Base-by-base conservation (phyloP, 2,797 vertebrate genomes). In the Sternarchorhynchus goeldii region DNA sequence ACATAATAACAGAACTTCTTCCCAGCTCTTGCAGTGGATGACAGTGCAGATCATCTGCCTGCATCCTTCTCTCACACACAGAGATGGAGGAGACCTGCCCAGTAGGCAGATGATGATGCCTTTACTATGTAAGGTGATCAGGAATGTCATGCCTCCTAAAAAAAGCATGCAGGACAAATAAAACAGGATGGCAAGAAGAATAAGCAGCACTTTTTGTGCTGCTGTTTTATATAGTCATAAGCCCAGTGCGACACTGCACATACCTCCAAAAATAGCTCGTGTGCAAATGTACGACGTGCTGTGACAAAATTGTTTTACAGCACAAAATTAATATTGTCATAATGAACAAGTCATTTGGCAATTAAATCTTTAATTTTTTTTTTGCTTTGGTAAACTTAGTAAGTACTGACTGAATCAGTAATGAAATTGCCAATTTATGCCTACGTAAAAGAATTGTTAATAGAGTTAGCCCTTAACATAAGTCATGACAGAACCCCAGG, bases 31-130 rank as follows among this genome's bases (percentile, higher is more conserved):
- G 31, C 53, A 17, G 29, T 21, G 55, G 67, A 70, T 55, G 21
- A 56, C 45, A 31, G n/a, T 45, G 50, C 57, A n/a, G n/a, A 72
- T 59, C 59, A 76, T 59, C 68, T 58, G 75, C 67, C 66, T 80
- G 79, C 57, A 53, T 65, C 67, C 66, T 34, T 55, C 34, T 71
- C 32, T 76, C 20, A 55, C 62, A 76, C 59, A 58, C 41, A 60
- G 71, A 59, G 36, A 41, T 57, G 41, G 41, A 45, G 5, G 10
- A 7, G 7, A 8, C 8, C 41, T 45, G 45, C 45, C 10, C 45
- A 50, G 45, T 3, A 50, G 45, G 45, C 45, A 50, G 45, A 14
- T 50, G 45, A 50, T 50, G 45, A 12, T 0, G 45, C 45, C 45
- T 41, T 41, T 50, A 50, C 12, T 14, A 50, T 50, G 3, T 12